Conservation (phyloP, 2,888 invertebrate genomes). For the Gastracanthus pulcherrimus region DNA sequence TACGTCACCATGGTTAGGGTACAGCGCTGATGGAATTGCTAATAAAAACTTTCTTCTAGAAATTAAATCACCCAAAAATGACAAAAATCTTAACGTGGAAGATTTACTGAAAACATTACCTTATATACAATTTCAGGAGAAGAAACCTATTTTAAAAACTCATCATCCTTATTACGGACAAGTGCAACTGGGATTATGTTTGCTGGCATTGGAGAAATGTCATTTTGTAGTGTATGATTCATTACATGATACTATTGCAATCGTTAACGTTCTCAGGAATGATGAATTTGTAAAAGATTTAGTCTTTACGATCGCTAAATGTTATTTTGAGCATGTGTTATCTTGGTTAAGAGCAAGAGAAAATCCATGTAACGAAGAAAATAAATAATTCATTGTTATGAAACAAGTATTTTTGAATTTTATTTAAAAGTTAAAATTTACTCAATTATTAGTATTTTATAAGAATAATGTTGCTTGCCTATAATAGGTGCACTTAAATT, state of each 20-base stretch:
- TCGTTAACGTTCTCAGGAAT: not conserved
- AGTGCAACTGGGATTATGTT: not conserved
- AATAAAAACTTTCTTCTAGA: not conserved
- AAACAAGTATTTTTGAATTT: too few relatives aligned
- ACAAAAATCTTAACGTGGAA: not conserved
- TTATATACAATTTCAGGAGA: not conserved
- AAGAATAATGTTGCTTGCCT: not conserved
- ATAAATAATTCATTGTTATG: too few relatives aligned
- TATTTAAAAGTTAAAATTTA: too few relatives aligned
- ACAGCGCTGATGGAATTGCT: not conserved
- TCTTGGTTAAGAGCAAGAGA: too few relatives aligned
- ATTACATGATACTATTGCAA: not conserved
- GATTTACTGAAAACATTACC: not conserved
- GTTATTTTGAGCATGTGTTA: too few relatives aligned
- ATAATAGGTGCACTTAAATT: not conserved
- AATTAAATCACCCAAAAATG: not conserved
- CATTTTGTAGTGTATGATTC: not conserved
- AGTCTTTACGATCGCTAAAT: not conserved
- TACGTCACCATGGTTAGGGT: not conserved
- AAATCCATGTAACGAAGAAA: too few relatives aligned
- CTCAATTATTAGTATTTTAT: too few relatives aligned
- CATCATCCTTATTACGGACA: constrained; percentile 8
- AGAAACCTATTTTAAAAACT: not conserved
- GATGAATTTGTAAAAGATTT: not conserved
- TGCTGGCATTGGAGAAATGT: not conserved